These are phyloP conservation scores for Drosophila cardini DNA, from an alignment of 1,140 invertebrate species.

Conservation along the genomic window DNA sequence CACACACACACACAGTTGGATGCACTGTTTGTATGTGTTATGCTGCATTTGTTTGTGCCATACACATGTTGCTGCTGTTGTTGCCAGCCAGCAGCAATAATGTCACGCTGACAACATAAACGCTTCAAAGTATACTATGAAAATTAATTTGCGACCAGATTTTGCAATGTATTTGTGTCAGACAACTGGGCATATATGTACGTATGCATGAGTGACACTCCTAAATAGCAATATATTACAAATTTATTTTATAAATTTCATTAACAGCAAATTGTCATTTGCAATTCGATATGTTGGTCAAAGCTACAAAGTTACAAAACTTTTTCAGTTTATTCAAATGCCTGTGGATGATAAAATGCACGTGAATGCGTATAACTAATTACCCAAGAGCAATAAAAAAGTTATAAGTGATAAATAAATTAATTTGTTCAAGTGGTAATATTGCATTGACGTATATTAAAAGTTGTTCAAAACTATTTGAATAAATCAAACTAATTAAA, in stretches of 20 bases:
- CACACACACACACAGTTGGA: conserved; percentile 1
- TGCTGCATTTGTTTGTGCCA: conserved; percentile 23
- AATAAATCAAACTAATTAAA: too few relatives aligned
- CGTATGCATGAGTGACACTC: neutral
- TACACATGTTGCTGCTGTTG: conserved; percentile 72
- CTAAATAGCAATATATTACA: conserved; percentile 44
- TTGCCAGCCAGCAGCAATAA: conserved; percentile 49
- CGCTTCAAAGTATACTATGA: conserved; percentile 63
- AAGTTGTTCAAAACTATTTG: too few relatives aligned
- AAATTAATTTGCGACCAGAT: conserved; percentile 74
- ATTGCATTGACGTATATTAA: too few relatives aligned
- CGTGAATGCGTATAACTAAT: neutral
- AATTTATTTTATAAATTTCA: conserved; percentile 55
- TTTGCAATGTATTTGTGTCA: conserved; percentile 42
- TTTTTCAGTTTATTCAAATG: conserved; percentile 18
- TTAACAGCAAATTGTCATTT: conserved; percentile 55
- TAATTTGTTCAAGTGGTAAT: too few relatives aligned
- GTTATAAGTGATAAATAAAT: neutral
- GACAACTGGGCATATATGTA: conserved; percentile 1
- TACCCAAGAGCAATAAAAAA: neutral
- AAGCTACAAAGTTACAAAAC: neutral
- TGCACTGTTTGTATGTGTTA: conserved; percentile 20
- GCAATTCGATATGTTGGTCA: conserved; percentile 28
- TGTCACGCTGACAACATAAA: conserved; percentile 79
- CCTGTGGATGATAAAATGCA: neutral